Conservation (phyloP, 2,888 invertebrate species). For the Scrobipalpa costella region DNA sequence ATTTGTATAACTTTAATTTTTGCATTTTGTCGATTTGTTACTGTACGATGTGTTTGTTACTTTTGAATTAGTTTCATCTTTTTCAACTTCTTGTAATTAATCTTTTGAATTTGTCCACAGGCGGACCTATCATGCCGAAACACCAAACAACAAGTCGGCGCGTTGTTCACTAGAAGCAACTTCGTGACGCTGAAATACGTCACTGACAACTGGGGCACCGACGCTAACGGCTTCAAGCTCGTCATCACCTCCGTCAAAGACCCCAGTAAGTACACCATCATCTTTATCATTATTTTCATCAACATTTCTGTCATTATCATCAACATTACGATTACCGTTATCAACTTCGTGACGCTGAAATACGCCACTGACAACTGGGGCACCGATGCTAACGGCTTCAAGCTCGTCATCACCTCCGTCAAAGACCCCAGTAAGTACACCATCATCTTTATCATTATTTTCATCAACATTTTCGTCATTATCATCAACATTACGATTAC, state of each 20-base stretch:
- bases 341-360: conserved; percentile 96
- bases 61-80: too few species aligned
- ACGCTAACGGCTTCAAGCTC: conserved; percentile 94
- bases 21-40: too few species aligned
- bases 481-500: too few species aligned
- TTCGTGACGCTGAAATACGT: conserved; percentile 96
- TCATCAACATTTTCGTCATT: too few species aligned
- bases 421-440: conserved; percentile 62
- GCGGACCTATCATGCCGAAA: conserved; percentile 95
- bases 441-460: background rate
- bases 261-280: conserved; percentile 87
- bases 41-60: too few species aligned
- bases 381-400: too few species aligned
- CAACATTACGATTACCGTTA: conserved; percentile 69
- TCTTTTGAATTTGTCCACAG: conserved; percentile 76
- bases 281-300: background rate
- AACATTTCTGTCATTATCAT: too few species aligned
- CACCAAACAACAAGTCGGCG: conserved; percentile 93
- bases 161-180: conserved; percentile 95
- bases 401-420: conserved; percentile 95
- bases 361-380: conserved; percentile 97
- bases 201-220: conserved; percentile 96
- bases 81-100: too few species aligned
- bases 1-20: too few species aligned
- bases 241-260: conserved; percentile 97